A percentile compares a stretch with the other conserved stretches of the same genome.
Conservation (phyloP, 1,140 invertebrate species). For the Lordiphosa stackelbergi region DNA sequence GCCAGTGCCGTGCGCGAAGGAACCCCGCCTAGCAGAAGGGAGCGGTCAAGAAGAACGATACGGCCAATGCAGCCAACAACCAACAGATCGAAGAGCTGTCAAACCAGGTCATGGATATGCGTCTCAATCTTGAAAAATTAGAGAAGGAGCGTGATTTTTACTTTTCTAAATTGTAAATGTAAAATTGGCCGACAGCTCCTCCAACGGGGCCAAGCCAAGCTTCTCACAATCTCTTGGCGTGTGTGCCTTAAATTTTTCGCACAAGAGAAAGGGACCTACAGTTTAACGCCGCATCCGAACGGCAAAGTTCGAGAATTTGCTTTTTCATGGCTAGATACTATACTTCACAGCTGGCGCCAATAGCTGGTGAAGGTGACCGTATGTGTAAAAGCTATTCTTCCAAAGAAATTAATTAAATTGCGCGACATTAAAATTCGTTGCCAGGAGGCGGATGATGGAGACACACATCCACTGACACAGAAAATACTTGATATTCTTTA, state of each 20-base stretch:
- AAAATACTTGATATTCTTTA: conserved; percentile 98
- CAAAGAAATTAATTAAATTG: no score
- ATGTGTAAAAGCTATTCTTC: no score
- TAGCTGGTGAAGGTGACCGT: no score
- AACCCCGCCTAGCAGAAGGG: conserved; percentile 49
- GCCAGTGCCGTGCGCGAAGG: conserved; percentile 90
- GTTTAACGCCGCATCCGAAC: no score
- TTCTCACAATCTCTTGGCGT: no score
- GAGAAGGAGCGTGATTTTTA: conserved; percentile 99
- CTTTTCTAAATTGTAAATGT: conserved; percentile 98
- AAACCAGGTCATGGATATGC: conserved; percentile 85
- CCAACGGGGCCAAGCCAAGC: no score
- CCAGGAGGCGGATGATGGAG: conserved; percentile 92
- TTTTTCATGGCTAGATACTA: no score
- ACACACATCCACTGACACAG: conserved; percentile 86
- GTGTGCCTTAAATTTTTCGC: no score
- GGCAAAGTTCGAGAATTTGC: no score
- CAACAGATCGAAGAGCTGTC: conserved; percentile 77
- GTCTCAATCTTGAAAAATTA: conserved; percentile 92
- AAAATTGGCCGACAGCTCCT: no score
- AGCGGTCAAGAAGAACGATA: conserved; percentile 69
- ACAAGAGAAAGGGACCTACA: no score
- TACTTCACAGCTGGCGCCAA: no score
- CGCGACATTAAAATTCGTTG: conserved; percentile 97
- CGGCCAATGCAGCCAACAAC: conserved; percentile 55